Conservation (phyloP, 2,797 vertebrate genomes). For the Alca torda region DNA sequence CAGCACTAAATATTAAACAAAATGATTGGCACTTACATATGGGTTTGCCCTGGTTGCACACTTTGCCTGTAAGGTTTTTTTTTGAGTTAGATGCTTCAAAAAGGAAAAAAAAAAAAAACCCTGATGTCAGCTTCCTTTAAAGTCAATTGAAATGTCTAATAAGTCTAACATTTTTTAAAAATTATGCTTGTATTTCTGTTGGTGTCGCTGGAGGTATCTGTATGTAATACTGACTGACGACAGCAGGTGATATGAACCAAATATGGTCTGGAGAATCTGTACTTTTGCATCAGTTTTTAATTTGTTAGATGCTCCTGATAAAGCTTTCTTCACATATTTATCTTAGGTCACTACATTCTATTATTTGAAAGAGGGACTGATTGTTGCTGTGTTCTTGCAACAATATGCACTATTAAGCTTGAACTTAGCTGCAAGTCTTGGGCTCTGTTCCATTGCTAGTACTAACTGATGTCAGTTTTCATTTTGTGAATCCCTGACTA, state of each 20-base stretch:
- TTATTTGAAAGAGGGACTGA: not conserved
- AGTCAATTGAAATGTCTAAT: not conserved
- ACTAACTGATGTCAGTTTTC: constrained; percentile 24
- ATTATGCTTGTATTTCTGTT: not conserved
- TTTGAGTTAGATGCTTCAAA: not conserved
- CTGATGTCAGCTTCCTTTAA: not conserved
- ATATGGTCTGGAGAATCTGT: not conserved
- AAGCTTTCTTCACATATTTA: not conserved
- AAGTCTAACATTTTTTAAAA: not conserved
- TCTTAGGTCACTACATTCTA: not conserved
- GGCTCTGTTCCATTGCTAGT: not conserved
- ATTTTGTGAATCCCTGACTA: not conserved
- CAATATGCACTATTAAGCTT: not conserved
- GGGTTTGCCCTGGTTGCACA: not conserved
- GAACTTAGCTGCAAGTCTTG: not conserved
- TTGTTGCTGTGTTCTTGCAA: not conserved
- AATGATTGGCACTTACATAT: not conserved
- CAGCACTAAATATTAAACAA: not conserved
- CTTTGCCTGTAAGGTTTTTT: not conserved
- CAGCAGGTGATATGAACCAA: not conserved
- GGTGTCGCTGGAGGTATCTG: not conserved
- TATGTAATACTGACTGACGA: not conserved
- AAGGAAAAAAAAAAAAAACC: not conserved
- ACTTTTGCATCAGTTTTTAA: not conserved
- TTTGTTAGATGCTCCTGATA: not conserved